Base-by-base conservation (phyloP, 2,888 invertebrate genomes). In the Machimus rusticus region DNA sequence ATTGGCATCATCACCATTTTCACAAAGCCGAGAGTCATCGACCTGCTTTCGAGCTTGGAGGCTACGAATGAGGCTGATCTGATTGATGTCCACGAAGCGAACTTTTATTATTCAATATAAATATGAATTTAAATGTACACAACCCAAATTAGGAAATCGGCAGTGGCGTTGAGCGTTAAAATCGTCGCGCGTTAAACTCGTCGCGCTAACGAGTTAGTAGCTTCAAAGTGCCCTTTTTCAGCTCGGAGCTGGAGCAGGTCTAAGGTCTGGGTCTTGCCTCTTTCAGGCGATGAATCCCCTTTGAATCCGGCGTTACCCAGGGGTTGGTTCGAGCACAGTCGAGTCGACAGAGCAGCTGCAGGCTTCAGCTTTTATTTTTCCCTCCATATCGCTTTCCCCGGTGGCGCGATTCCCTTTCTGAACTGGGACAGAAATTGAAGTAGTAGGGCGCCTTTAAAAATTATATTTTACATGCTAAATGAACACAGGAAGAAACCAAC, bases 1-100 rank as follows among this genome's bases (percentile, higher is more conserved):
- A 34, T 76, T 34, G 79, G 37, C 51, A 79, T 46, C 51, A 79
- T 46, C 51, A 51, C 79, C 37, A 31, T 79, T 79, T 78, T 79
- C 39, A 79, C 79, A 79, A 79, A 79, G 51, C 28, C 46, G 43
- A 34, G 31, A 79, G 79, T 79, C 79, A 79, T 51, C 51, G 79
- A 79, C 79, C 79, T 79, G 79, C 14, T 79, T 79, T 79, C n/a
- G 51, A 39, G 79, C 55, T 79, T 31, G 23, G 79, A 79, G 79
- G 79, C 51, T 79, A 55, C 39, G 51, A 79, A 79, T 28, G 79
- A 79, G 23, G 79, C 46, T 79, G n/a, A 43, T 79, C 79, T 79
- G 79, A 79, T 79, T 79, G 51, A 79, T 46, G 79, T 79, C 51
- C 79, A 79, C 79, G 43, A 55, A 79, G 51, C 79, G 39, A 79